A percentile compares a stretch with the other conserved stretches of the same genome.
phyloP scores from a whole-genome alignment of 2,797 vertebrate species.

The Chloroceryle inda region DNA sequence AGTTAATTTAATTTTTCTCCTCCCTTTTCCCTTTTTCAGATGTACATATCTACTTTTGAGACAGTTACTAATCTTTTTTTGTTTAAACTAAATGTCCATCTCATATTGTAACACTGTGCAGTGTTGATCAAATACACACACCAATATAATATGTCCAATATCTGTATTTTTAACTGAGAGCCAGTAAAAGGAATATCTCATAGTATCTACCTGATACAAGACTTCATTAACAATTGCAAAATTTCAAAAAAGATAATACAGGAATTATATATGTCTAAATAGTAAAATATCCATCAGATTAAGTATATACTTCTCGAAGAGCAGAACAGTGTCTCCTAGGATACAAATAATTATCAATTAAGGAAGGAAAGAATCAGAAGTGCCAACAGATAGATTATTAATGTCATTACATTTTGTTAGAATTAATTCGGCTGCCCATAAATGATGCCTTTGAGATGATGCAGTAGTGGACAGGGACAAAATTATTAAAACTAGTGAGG shows the following conservation, averaged over 20 bases:
- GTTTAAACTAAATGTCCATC: slow-evolving; percentile 43
- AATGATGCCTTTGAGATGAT: not conserved
- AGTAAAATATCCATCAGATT: slow-evolving; percentile 25
- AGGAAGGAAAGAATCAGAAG: not conserved
- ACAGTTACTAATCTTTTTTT: slow-evolving; percentile 46
- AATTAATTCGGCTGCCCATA: not conserved
- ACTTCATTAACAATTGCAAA: not conserved
- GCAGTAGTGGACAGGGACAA: not conserved
- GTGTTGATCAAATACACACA: not conserved
- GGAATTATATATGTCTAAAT: not conserved
- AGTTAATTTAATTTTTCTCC: slow-evolving; percentile 60
- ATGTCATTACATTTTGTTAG: not conserved
- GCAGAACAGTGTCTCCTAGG: not conserved
- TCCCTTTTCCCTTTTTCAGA: not conserved
- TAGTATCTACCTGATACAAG: not conserved
- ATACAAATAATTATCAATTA: slow-evolving; percentile 25
- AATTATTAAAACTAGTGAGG: not conserved
- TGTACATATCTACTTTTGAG: slow-evolving; percentile 5
- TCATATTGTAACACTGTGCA: slow-evolving; percentile 2
- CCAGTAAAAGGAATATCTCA: not conserved
- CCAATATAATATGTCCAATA: not conserved
- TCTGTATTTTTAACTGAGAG: not conserved
- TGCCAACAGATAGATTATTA: not conserved
- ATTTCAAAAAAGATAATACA: not conserved
- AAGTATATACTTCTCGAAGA: not conserved